Evolutionary conservation across 2,113 vertebrate genomes (phyloP).

Genomic region (Takifugu flavidus): DNA sequence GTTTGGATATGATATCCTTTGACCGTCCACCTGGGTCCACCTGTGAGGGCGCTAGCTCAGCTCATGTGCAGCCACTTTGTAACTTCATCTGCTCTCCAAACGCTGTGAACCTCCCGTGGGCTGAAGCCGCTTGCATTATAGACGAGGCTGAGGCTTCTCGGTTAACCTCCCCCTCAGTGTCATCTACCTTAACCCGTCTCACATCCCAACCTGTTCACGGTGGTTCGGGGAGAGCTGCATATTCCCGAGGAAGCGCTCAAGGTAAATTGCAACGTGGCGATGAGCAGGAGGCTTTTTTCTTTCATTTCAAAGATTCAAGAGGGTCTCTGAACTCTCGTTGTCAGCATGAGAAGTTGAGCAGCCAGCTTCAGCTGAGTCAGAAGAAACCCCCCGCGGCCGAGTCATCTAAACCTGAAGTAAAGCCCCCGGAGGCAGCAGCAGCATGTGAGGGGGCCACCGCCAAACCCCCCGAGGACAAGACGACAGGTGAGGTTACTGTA

Average conservation of each 20-base stretch:
- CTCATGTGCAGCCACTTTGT: slow-evolving; percentile 29
- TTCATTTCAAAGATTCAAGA: not conserved
- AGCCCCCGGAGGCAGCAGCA: slow-evolving; percentile 55
- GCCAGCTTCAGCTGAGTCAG: slow-evolving; percentile 84
- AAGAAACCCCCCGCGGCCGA: slow-evolving; percentile 63
- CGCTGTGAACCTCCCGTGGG: slow-evolving; percentile 30
- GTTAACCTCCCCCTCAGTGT: slow-evolving; percentile 7
- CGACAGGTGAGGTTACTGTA: slow-evolving; percentile 67
- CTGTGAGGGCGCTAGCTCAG: not conserved
- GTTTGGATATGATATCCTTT: slow-evolving; percentile 99
- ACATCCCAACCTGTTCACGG: slow-evolving; percentile 98
- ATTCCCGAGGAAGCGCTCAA: slow-evolving; percentile 96
- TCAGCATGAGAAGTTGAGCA: slow-evolving; percentile 96
- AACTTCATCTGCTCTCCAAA: slow-evolving; percentile 45
- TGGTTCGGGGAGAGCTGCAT: slow-evolving; percentile 88
- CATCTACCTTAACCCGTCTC: slow-evolving; percentile 77
- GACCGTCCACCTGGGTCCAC: not conserved
- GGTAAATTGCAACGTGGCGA: slow-evolving; percentile 67
- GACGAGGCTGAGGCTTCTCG: slow-evolving; percentile 32
- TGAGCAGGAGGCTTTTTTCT: too few relatives aligned
- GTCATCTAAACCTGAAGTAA: slow-evolving; percentile 72
- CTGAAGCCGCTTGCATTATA: slow-evolving; percentile 50
- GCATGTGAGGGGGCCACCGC: slow-evolving; percentile 41
- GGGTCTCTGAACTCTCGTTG: not conserved
- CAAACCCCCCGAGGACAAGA: slow-evolving; percentile 82